Base-by-base conservation (phyloP, 2,113 vertebrate species). In the Benthochromis sp. region DNA sequence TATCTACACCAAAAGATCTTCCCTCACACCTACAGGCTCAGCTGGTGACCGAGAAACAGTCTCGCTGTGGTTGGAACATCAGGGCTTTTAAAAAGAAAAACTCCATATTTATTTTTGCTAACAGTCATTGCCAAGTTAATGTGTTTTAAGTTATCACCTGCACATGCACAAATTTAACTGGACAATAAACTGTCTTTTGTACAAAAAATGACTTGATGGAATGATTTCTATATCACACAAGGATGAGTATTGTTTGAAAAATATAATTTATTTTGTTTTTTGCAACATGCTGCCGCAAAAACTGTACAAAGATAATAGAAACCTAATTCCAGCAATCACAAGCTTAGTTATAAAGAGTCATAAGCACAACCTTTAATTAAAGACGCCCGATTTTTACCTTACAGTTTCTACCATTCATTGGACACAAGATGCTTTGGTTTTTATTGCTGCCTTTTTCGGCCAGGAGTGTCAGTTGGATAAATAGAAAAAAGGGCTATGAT, bases 1-100 rank as follows among this genome's bases (percentile, higher is more conserved):
- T 99, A 99, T 91, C 96, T 99, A 85, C 97, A 97, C 61, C 97
- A 96, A 87, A 99, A 98, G 81, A 95, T 99, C 3, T 98, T 99
- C 91, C 95, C 97, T 89, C 94, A 95, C 86, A 97, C 95, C 1
- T 95, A 93, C 0, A 92, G 95, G 76, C 86, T 96, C 13, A 94
- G 81, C 61, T 97, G 96, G 95, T 98, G 93, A 97, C 38, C 13
- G 69, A 10, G 6, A 7, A 27, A 57, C 2, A 0, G 54, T 1
- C 2, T 6, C 6, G 3, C 16, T 31, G 14, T 8, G 16, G 12
- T 21, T 69, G 83, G 9, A 10, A 21, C 17, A 43, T 85, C 24
- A 31, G 24, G 7, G 8, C 29, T 55, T 53, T n/a, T 7, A 73
- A 43, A 27, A 34, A 8, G 54, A 73, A 43, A 53, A 36, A 11